Percentiles rank a stretch among this genome's conserved stretches.
Conservation (phyloP, 2,113 vertebrate species). For the Gavia stellata region DNA sequence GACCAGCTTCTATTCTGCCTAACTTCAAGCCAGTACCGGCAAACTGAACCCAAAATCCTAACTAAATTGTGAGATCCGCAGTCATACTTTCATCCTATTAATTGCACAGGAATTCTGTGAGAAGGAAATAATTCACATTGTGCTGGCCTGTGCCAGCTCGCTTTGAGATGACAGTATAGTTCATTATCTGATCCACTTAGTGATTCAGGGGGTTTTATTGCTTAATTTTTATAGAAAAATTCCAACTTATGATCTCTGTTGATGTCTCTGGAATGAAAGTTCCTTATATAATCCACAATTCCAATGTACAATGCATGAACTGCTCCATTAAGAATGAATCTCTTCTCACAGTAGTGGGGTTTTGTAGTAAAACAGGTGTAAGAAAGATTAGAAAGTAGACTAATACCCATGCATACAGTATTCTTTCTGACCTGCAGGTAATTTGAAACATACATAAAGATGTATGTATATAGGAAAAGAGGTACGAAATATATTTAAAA, state of each 20-base stretch:
- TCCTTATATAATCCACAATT: neutral
- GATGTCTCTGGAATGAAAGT: neutral
- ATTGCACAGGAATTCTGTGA: neutral
- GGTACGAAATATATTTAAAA: neutral
- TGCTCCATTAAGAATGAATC: neutral
- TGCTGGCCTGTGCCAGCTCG: neutral
- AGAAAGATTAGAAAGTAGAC: neutral
- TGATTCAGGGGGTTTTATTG: neutral
- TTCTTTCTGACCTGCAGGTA: neutral
- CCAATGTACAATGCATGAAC: neutral
- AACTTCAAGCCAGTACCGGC: neutral
- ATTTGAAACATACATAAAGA: neutral
- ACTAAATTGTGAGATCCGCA: neutral
- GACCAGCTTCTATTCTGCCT: neutral
- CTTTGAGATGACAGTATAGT: neutral
- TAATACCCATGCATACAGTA: rapidly evolving
- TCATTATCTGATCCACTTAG: neutral
- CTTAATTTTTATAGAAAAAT: neutral
- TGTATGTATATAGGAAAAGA: neutral
- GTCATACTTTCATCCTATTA: neutral
- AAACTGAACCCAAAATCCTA: neutral
- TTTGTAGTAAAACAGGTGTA: neutral
- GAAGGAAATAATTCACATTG: neutral
- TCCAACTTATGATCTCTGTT: neutral
- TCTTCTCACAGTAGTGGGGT: neutral